Conservation (phyloP, 2,797 vertebrate species). For the Oryzias dopingdopingensis region DNA sequence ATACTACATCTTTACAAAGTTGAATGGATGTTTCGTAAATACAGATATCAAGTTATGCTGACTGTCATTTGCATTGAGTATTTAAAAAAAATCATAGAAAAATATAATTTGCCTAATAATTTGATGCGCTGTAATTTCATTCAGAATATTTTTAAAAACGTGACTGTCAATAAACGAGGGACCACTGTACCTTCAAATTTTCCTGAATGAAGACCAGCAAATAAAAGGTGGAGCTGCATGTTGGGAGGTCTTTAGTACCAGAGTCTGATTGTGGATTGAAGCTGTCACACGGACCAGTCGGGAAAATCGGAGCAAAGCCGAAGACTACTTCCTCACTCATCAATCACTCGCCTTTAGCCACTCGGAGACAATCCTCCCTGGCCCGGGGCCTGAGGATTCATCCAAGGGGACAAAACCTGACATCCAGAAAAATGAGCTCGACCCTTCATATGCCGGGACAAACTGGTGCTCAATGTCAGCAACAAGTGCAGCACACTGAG, state of each 20-base stretch:
- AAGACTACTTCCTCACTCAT: slow-evolving; percentile 64
- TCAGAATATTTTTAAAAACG: too few species aligned
- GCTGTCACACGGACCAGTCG: slow-evolving; percentile 56
- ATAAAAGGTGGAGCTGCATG: slow-evolving; percentile 11
- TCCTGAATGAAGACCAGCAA: background rate
- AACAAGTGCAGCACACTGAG: slow-evolving; percentile 34
- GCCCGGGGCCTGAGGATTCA: slow-evolving; percentile 59
- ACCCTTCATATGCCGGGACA: slow-evolving; percentile 43
- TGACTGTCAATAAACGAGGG: too few species aligned
- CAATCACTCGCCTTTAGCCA: slow-evolving; percentile 65
- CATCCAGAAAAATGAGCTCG: slow-evolving; percentile 72
- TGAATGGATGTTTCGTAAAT: too few species aligned
- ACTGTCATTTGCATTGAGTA: too few species aligned
- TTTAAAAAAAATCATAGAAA: too few species aligned
- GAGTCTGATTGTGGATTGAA: slow-evolving; percentile 43
- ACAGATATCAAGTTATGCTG: too few species aligned
- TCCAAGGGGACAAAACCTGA: slow-evolving; percentile 67
- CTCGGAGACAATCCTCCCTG: slow-evolving; percentile 46
- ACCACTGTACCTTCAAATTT: too few species aligned
- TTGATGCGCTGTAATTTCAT: too few species aligned
- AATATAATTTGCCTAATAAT: too few species aligned
- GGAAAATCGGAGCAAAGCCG: slow-evolving; percentile 65
- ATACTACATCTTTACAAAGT: slow-evolving; percentile 17
- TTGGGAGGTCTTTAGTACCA: slow-evolving; percentile 30
- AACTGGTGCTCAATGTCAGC: slow-evolving; percentile 60